Evolutionary conservation across 2,113 vertebrate genomes (phyloP).

Genomic region (Burhinus oedicnemus): DNA sequence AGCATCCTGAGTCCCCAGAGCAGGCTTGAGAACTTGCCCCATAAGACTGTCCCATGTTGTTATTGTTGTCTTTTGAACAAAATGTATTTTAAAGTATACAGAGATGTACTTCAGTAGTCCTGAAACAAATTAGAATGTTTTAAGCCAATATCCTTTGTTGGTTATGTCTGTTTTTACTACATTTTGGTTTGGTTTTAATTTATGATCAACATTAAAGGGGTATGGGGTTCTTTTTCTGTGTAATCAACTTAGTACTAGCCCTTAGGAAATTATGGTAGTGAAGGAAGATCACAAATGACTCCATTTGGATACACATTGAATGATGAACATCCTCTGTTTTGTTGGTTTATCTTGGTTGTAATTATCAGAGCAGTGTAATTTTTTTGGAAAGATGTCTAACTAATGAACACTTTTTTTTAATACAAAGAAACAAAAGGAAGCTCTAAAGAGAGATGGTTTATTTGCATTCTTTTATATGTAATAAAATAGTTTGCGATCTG

Average conservation of each 20-base stretch:
- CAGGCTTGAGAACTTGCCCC: not conserved
- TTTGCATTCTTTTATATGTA: not conserved
- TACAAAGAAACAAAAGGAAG: not conserved
- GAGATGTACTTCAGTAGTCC: not conserved
- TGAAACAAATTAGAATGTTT: not conserved
- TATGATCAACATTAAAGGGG: not conserved
- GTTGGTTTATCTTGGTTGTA: not conserved
- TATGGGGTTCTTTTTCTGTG: not conserved
- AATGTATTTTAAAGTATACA: slow-evolving; percentile 6
- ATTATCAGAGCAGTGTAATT: not conserved
- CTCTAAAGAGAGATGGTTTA: not conserved
- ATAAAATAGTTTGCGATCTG: not conserved
- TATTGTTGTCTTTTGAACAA: slow-evolving; percentile 1
- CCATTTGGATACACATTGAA: not conserved
- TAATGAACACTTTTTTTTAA: not conserved
- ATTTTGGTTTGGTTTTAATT: not conserved
- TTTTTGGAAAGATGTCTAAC: not conserved
- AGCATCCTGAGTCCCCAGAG: not conserved
- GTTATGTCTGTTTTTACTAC: not conserved
- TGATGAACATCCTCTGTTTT: not conserved
- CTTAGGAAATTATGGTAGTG: not conserved
- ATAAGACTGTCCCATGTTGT: fast-evolving
- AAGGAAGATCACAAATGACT: not conserved
- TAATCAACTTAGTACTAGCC: not conserved
- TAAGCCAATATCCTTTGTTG: not conserved